phyloP scores from a whole-genome alignment of 2,888 invertebrate genomes.

The Eumerus sabulonum region DNA sequence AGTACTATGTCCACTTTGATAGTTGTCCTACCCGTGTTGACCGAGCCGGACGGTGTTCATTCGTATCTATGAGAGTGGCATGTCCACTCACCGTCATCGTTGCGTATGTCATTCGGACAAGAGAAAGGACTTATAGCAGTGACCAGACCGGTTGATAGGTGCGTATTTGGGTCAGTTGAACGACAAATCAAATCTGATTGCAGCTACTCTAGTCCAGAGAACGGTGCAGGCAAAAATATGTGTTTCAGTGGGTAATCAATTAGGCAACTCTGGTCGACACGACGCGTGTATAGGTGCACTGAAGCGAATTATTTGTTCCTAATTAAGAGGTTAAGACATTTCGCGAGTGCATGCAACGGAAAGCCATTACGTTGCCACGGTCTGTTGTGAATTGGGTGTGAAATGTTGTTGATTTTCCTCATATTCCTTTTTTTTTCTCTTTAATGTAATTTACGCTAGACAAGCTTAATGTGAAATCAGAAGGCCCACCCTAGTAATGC shows the following conservation, averaged over 20 bases:
- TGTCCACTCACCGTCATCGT: no score
- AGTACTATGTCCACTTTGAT: no score
- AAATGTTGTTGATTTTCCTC: conserved; percentile 8
- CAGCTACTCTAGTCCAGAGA: not conserved
- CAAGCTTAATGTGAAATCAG: no score
- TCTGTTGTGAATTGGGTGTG: conserved; percentile 48
- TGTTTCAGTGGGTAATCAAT: conserved; percentile 42
- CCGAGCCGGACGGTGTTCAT: no score
- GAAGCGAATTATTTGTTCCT: conserved; percentile 36
- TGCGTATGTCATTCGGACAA: not conserved
- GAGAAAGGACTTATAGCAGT: conserved; percentile 44
- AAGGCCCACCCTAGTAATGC: no score
- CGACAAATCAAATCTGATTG: conserved; percentile 28
- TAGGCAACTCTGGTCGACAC: conserved; percentile 48
- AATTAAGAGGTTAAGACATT: conserved; percentile 60
- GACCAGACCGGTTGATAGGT: no score
- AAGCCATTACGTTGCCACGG: conserved; percentile 35
- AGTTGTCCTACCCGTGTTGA: no score
- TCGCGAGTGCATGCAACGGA: conserved; percentile 29
- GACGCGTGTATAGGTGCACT: conserved; percentile 49
- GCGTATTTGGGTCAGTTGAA: conserved; percentile 28
- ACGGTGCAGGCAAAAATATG: conserved; percentile 21
- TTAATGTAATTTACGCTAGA: conserved; percentile 20
- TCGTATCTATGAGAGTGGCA: no score
- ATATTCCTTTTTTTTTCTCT: conserved; percentile 10